Conservation (phyloP, 2,113 vertebrate genomes). For the Paramisgurnus dabryanus region DNA sequence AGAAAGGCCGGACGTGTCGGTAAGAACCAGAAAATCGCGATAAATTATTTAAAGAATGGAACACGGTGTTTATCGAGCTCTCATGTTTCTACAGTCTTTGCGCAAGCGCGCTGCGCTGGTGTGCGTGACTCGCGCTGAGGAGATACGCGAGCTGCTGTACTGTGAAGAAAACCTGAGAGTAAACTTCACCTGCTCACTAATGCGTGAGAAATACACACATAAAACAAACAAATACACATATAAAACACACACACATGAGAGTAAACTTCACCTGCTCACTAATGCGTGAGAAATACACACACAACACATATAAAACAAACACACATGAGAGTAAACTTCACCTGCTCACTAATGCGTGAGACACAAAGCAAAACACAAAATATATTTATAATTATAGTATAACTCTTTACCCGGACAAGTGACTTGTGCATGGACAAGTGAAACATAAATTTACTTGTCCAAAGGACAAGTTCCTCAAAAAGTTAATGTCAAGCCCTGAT, state of each 20-base stretch:
- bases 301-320: not conserved
- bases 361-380: slow-evolving; percentile 7
- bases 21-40: slow-evolving; percentile 58
- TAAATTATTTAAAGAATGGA: not conserved
- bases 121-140: slow-evolving; percentile 48
- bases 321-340: slow-evolving; percentile 67
- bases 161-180: slow-evolving; percentile 69
- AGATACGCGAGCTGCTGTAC: slow-evolving; percentile 73
- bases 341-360: not conserved
- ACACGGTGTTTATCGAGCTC: not conserved
- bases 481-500: too few species aligned
- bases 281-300: slow-evolving; percentile 78
- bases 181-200: slow-evolving; percentile 75
- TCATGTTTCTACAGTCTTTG: slow-evolving; percentile 73
- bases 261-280: slow-evolving; percentile 62
- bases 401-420: too few species aligned
- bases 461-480: too few species aligned
- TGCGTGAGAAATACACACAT: slow-evolving; percentile 77
- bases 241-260: slow-evolving; percentile 67
- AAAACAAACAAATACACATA: slow-evolving; percentile 2
- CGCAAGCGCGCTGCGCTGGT: slow-evolving; percentile 83
- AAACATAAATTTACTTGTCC: too few species aligned
- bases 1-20: slow-evolving; percentile 72
- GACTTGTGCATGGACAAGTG: too few species aligned
- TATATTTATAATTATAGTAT: too few species aligned